Conservation (phyloP, 2,113 vertebrate species). For the Rallus limicola region DNA sequence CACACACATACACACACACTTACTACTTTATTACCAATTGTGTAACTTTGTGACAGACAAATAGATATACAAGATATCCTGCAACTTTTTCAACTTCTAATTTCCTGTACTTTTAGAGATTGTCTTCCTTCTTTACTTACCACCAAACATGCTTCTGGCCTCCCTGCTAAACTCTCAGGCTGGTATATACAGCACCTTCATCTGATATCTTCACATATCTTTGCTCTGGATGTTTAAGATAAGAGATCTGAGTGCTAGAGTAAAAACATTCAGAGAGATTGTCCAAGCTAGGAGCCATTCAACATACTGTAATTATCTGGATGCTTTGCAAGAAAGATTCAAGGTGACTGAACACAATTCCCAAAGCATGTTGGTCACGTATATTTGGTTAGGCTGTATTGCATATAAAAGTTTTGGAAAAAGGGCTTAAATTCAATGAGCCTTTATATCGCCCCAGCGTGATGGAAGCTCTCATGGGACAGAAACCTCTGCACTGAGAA, state of each 20-base stretch:
- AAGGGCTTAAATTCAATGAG: not conserved
- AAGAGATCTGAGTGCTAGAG: not conserved
- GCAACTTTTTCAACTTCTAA: not conserved
- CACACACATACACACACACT: too few species aligned
- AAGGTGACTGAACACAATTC: not conserved
- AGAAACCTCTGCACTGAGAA: rapidly evolving
- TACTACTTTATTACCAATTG: not conserved
- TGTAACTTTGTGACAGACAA: not conserved
- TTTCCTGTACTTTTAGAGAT: not conserved
- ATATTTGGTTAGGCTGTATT: not conserved
- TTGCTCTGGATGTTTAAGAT: not conserved
- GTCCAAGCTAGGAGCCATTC: not conserved
- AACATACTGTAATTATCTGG: not conserved
- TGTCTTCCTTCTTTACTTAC: not conserved
- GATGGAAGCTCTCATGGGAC: not conserved
- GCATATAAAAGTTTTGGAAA: not conserved
- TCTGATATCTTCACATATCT: not conserved
- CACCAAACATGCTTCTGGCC: not conserved
- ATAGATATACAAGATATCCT: not conserved
- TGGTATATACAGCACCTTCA: not conserved
- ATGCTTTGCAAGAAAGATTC: not conserved
- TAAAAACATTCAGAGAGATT: not conserved
- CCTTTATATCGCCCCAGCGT: not conserved
- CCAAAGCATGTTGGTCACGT: not conserved
- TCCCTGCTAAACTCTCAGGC: not conserved